These are phyloP conservation scores for Drosophila ercepeae DNA, from an alignment of 1,140 invertebrate species.

Conservation along the genomic window DNA sequence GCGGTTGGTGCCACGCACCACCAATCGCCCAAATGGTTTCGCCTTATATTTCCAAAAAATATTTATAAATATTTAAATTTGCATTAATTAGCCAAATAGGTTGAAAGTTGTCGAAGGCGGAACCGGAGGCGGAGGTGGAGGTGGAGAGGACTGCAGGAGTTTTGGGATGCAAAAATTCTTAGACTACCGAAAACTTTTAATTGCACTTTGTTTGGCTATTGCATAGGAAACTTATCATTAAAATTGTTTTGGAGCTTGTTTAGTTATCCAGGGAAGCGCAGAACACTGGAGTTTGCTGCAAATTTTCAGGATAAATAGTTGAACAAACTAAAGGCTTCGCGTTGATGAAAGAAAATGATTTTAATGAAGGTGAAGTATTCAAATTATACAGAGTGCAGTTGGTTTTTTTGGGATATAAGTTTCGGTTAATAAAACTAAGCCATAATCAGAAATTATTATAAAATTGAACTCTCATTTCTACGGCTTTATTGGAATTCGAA, in stretches of 20 bases:
- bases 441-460: too few relatives aligned
- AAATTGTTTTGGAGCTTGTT: conserved; percentile 57
- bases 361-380: conserved; percentile 29
- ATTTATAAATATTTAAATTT: conserved; percentile 47
- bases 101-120: neutral
- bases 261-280: conserved; percentile 30
- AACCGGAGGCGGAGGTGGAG: too few relatives aligned
- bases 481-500: too few relatives aligned
- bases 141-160: neutral
- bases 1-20: conserved; percentile 47
- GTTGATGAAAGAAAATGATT: conserved; percentile 19
- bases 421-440: too few relatives aligned
- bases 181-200: conserved; percentile 58
- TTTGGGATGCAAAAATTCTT: conserved; percentile 39
- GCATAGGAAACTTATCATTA: conserved; percentile 61
- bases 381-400: neutral
- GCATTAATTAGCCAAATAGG: conserved; percentile 41
- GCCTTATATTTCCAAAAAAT: neutral
- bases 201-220: conserved; percentile 58
- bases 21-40: conserved; percentile 27
- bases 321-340: neutral
- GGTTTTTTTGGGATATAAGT: neutral
- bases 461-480: too few relatives aligned
- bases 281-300: conserved; percentile 30
- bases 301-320: conserved; percentile 47